Conservation (phyloP, 2,888 invertebrate genomes). For the Nycteola revayana region DNA sequence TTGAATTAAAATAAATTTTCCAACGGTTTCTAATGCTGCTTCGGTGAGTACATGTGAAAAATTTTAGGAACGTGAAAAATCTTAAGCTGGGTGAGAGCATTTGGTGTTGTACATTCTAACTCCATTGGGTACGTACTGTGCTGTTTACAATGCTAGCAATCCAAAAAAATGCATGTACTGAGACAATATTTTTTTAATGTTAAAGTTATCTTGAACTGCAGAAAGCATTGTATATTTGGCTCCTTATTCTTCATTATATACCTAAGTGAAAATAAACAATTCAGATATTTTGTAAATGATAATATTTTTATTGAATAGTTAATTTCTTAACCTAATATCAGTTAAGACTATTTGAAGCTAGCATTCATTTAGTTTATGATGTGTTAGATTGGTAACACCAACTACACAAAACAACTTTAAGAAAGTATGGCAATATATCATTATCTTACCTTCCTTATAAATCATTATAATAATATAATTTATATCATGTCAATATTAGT, state of each 20-base stretch:
- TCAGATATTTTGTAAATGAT: too few species aligned
- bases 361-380: too few species aligned
- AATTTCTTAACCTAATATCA: too few species aligned
- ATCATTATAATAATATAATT: slow-evolving; percentile 4
- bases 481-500: slow-evolving; percentile 11
- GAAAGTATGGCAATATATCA: too few species aligned
- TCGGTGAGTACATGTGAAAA: slow-evolving; percentile 77
- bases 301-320: too few species aligned
- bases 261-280: too few species aligned
- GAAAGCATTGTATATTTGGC: too few species aligned
- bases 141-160: slow-evolving; percentile 69
- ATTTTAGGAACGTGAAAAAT: slow-evolving; percentile 69
- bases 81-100: slow-evolving; percentile 67
- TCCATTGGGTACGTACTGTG: slow-evolving; percentile 79
- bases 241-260: too few species aligned
- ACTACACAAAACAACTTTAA: too few species aligned
- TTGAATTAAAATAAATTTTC: slow-evolving; percentile 61
- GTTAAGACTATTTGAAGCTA: too few species aligned
- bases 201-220: slow-evolving; percentile 9
- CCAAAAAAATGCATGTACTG: slow-evolving; percentile 60
- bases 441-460: not conserved
- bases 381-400: too few species aligned
- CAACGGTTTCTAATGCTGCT: slow-evolving; percentile 76
- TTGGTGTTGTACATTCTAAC: slow-evolving; percentile 69
- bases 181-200: slow-evolving; percentile 18